Conservation (phyloP, 2,797 vertebrate species). For the Poecilia wingei region DNA sequence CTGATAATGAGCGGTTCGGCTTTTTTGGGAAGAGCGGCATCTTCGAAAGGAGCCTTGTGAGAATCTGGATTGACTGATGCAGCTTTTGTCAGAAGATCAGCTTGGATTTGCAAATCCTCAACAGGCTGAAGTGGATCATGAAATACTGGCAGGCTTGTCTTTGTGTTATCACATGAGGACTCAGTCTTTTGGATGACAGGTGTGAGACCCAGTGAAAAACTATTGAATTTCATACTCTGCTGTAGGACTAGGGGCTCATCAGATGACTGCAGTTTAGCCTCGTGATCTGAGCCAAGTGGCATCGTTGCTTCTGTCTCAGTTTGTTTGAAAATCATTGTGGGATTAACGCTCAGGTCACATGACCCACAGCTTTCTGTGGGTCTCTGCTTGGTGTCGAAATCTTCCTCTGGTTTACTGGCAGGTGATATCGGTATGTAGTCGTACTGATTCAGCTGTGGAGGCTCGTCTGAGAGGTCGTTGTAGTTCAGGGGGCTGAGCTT, state of each 20-base stretch:
- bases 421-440: constrained; percentile 75
- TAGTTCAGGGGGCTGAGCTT: constrained; percentile 81
- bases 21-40: constrained; percentile 52
- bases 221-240: constrained; percentile 41
- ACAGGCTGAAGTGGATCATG: constrained; percentile 55
- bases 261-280: constrained; percentile 56
- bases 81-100: constrained; percentile 58
- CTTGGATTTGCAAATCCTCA: constrained; percentile 55
- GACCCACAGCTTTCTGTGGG: constrained; percentile 62
- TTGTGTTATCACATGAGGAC: constrained; percentile 36
- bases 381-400: constrained; percentile 54
- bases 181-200: constrained; percentile 48
- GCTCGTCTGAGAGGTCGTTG: constrained; percentile 71
- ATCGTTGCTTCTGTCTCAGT: constrained; percentile 32
- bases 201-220: constrained; percentile 50
- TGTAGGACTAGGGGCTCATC: constrained; percentile 57
- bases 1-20: constrained; percentile 60
- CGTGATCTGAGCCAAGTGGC: constrained; percentile 49
- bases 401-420: constrained; percentile 62
- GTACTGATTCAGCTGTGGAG: constrained; percentile 72
- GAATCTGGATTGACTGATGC: constrained; percentile 53
- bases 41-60: constrained; percentile 45
- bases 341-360: constrained; percentile 65
- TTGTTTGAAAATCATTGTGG: constrained; percentile 69
- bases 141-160: constrained; percentile 58